Evolutionary conservation across 2,797 vertebrate species (phyloP).

Genomic region (Hephaestus fuliginosus): DNA sequence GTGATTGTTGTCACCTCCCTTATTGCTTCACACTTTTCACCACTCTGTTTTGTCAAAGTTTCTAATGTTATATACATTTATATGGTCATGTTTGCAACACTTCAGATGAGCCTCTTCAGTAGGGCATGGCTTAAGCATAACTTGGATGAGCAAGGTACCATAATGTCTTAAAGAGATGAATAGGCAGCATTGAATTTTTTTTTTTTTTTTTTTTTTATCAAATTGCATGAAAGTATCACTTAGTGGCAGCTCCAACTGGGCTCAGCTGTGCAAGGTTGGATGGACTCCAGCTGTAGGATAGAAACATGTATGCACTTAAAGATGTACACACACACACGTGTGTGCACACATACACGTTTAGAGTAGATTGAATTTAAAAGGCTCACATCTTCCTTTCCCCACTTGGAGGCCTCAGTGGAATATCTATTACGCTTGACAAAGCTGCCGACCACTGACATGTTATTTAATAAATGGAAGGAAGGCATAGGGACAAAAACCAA

Average conservation of each 20-base stretch:
- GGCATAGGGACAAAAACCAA: constrained; percentile 79
- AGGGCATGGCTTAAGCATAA: constrained; percentile 62
- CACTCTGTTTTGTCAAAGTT: constrained; percentile 1
- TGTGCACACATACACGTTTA: constrained; percentile 60
- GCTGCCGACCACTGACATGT: constrained; percentile 86
- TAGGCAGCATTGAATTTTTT: constrained; percentile 82
- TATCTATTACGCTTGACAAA: constrained; percentile 87
- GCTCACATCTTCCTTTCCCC: constrained; percentile 74
- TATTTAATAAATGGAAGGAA: constrained; percentile 88
- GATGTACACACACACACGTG: constrained; percentile 41
- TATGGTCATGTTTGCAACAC: constrained; percentile 24
- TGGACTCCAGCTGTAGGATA: constrained; percentile 74
- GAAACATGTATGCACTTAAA: constrained; percentile 71
- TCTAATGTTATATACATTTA: background rate
- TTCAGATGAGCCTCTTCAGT: constrained; percentile 55
- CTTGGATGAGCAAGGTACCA: constrained; percentile 67
- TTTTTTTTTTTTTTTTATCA: constrained; percentile 68
- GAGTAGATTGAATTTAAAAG: constrained; percentile 85
- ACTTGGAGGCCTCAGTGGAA: constrained; percentile 81
- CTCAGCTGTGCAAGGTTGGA: constrained; percentile 75
- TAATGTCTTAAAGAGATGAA: constrained; percentile 79
- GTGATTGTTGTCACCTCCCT: background rate
- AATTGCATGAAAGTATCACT: constrained; percentile 85
- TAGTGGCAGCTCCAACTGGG: constrained; percentile 74
- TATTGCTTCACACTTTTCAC: background rate